Base-by-base conservation (phyloP, 2,888 invertebrate genomes). In the Macrosiphum euphorbiae region DNA sequence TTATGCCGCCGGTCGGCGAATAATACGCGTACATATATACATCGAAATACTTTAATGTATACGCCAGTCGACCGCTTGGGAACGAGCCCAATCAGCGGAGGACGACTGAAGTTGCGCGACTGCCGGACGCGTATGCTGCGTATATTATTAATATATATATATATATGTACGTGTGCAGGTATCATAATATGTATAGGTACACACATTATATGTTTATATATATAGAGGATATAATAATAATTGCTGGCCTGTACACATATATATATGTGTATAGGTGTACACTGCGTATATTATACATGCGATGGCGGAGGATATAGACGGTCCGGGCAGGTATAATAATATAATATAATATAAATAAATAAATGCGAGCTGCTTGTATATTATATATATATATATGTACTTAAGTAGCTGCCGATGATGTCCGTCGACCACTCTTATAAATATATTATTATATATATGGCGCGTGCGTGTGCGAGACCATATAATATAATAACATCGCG, bases 81-180 rank as follows among this genome's bases (percentile, higher is more conserved):
- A 93, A 93, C 89, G 93, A 58, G 61, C 93, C 93, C 93, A 93
- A 93, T 93, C 93, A 93, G 35, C 93, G 58, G 26, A 26, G 58
- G 92, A 44, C 41, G 87, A 41, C 55, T 35, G 35, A 78, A 78
- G 78, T 78, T 78, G 78, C 28, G 86, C n/a, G 88, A 87, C 86
- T 52, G 41, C 85, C 8, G 85, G 78, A 78, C 78, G 78, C 35
- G 78, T 78, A 78, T 35, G 35, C 78, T 0, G 35, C 35, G 35
- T 78, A 78, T 78, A 78, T 78, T 78, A 78, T 78, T 78, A 35
- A 35, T 78, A 35, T 35, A 78, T 78, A 78, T 35, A 78, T 35
- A 78, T 67, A 61, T 20, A 67, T 3, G 61, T n/a, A 67, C n/a
- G n/a, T 8, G 67, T 47, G 13, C 28, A 5, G 13, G 26, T 85